Percentiles rank a stretch among this genome's conserved stretches.
phyloP scores from a whole-genome alignment of 2,888 invertebrate genomes.

The Scaptomyza caliginosa region DNA sequence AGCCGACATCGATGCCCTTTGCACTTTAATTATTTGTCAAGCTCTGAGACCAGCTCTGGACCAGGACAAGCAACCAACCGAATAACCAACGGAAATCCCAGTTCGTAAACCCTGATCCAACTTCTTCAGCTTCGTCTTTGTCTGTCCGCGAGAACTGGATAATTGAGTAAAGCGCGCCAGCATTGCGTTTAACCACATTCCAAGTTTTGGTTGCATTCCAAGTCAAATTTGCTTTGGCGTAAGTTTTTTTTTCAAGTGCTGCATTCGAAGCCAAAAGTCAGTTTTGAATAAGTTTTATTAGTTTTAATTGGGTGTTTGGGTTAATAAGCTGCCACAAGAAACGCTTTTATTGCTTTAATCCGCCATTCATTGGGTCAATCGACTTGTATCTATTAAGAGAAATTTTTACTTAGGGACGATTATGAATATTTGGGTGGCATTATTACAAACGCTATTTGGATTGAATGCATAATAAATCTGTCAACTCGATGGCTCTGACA shows the following conservation, averaged over 20 bases:
- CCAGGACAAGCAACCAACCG: slow-evolving; percentile 23
- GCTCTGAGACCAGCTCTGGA: slow-evolving; percentile 23
- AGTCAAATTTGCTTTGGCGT: background rate
- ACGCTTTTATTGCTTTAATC: no score
- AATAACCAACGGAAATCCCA: background rate
- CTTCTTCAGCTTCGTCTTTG: background rate
- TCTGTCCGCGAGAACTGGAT: background rate
- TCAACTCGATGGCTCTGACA: slow-evolving; percentile 23
- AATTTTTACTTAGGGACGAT: no score
- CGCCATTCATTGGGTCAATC: no score
- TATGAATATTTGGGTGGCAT: no score
- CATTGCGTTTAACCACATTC: background rate
- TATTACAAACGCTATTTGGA: no score
- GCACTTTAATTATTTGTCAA: slow-evolving; percentile 58
- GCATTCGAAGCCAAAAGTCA: background rate
- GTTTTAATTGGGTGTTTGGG: background rate
- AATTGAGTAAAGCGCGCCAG: background rate
- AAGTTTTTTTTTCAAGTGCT: background rate
- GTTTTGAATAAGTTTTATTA: background rate
- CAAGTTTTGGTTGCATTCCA: background rate
- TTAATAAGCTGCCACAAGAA: no score
- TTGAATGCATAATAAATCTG: slow-evolving; percentile 41
- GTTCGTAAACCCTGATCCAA: background rate
- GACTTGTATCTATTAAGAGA: no score
- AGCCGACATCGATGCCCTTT: slow-evolving; percentile 22